phyloP scores from a whole-genome alignment of 2,113 vertebrate genomes.

The Oreotrochilus melanogaster region DNA sequence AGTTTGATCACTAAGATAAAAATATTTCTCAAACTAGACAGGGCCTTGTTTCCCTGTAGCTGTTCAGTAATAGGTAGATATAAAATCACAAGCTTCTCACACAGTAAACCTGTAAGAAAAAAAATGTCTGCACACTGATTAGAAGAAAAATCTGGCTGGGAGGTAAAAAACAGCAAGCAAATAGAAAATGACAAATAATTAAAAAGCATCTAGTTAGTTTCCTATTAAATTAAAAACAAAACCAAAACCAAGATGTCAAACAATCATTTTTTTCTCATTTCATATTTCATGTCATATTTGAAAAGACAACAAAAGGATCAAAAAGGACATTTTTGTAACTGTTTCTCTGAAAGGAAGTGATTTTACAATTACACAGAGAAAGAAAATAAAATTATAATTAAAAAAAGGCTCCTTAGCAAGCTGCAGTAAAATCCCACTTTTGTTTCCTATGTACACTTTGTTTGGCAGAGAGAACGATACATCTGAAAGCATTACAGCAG shows the following conservation, averaged over 20 bases:
- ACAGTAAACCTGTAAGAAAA: not conserved
- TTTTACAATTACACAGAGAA: slow-evolving; percentile 1
- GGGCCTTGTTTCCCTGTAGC: not conserved
- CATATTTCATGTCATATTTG: not conserved
- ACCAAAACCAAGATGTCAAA: not conserved
- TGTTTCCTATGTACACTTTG: slow-evolving; percentile 19
- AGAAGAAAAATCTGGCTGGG: not conserved
- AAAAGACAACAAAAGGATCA: not conserved
- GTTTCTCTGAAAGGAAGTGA: not conserved
- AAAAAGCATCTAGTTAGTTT: not conserved
- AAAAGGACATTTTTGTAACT: not conserved
- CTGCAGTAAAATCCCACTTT: slow-evolving; percentile 10
- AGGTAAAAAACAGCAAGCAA: not conserved
- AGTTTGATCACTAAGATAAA: not conserved
- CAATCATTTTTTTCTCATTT: not conserved
- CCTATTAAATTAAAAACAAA: not conserved
- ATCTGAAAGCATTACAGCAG: slow-evolving; percentile 26
- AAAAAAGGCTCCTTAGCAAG: slow-evolving; percentile 52
- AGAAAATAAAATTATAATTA: slow-evolving; percentile 1
- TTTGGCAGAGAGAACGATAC: slow-evolving; percentile 25
- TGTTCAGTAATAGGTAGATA: not conserved
- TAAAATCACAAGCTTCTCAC: not conserved
- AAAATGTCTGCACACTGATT: not conserved
- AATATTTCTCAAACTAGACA: not conserved
- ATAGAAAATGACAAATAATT: not conserved